A percentile compares a stretch with the other conserved stretches of the same genome.
phyloP scores from a whole-genome alignment of 1,140 invertebrate genomes.

The Frieseomelitta varia region DNA sequence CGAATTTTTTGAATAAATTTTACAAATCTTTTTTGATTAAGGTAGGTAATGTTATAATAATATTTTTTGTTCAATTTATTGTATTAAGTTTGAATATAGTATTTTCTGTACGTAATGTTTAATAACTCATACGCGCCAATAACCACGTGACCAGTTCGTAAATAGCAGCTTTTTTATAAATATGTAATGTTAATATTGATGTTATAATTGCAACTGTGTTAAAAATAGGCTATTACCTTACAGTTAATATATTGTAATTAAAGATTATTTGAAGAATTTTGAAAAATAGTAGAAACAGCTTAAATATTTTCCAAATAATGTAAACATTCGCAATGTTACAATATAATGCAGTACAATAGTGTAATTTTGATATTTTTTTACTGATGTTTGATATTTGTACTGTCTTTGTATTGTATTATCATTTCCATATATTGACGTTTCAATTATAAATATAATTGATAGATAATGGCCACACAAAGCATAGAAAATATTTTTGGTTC shows the following conservation, averaged over 20 bases:
- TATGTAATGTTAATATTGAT: neutral
- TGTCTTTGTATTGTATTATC: neutral
- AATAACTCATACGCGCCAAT: neutral
- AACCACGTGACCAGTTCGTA: neutral
- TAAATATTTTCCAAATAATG: no score
- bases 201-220: neutral
- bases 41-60: neutral
- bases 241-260: neutral
- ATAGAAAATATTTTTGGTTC: constrained; percentile 3
- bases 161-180: neutral
- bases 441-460: neutral
- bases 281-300: no score
- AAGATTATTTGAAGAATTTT: neutral
- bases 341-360: no score
- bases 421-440: neutral
- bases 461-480: neutral
- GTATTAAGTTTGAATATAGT: neutral
- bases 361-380: neutral
- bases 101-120: neutral
- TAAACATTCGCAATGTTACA: no score
- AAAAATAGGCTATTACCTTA: neutral
- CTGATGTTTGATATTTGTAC: neutral
- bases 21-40: neutral
- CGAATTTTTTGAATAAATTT: neutral
- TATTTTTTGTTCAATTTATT: neutral